phyloP scores from a whole-genome alignment of 1,140 invertebrate genomes.

The Lucilia cuprina region DNA sequence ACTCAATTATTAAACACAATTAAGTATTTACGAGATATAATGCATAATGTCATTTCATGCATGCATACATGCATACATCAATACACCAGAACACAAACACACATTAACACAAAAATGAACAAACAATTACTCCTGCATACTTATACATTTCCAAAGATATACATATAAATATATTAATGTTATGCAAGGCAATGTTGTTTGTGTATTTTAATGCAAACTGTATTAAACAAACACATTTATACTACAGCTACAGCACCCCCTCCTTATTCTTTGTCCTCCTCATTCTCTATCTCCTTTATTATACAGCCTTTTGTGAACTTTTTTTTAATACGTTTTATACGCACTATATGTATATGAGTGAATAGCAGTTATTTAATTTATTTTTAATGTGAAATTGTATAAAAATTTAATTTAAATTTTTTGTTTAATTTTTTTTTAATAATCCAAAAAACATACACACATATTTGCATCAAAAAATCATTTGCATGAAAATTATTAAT shows the following conservation, averaged over 20 bases:
- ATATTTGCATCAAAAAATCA: not conserved
- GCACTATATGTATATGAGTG: not conserved
- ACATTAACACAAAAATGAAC: not conserved
- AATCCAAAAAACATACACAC: not conserved
- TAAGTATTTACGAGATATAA: slow-evolving; percentile 35
- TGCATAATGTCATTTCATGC: slow-evolving; percentile 32
- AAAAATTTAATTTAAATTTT: not conserved
- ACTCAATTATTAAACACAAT: slow-evolving; percentile 35
- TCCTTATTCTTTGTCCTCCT: too few relatives aligned
- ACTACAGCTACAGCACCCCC: not conserved
- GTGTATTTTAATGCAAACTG: not conserved
- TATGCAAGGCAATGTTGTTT: not conserved
- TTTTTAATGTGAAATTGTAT: not conserved
- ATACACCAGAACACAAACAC: not conserved
- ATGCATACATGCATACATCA: slow-evolving; percentile 3
- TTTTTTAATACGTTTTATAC: not conserved
- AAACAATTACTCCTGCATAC: not conserved
- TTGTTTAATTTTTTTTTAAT: not conserved
- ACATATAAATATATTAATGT: not conserved
- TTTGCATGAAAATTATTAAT: not conserved
- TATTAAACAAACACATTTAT: not conserved
- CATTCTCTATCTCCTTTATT: not conserved
- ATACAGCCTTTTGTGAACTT: too few relatives aligned
- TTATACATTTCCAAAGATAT: not conserved
- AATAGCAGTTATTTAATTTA: not conserved